Base-by-base conservation (phyloP, 2,113 vertebrate genomes). In the Eretmochelys imbricata region DNA sequence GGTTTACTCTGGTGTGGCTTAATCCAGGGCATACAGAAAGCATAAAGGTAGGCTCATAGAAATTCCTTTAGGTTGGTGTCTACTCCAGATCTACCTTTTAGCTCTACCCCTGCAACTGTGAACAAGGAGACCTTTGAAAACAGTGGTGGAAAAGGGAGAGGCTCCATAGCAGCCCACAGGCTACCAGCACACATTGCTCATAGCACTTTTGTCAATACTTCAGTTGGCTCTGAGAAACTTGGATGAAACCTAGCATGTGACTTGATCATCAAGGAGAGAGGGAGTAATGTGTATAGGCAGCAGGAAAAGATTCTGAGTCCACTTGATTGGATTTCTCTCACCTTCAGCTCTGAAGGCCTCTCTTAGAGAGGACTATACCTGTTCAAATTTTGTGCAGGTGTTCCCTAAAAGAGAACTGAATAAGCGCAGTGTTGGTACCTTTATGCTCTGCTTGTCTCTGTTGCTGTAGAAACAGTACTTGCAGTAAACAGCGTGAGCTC, bases 381-480 rank as follows among this genome's bases (percentile, higher is more conserved):
- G 76, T 94, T 89, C 62, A 12, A 27, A 46, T 76, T 46, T 11
- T 25, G 11, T 78, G 75, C 75, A 16, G 38, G 42, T 78, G 75
- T 78, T 27, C 75, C 46, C 27, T 78, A 27, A 27, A 48, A 13
- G n/a, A 46, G 42, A 76, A 46, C 10, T 11, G 4, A 75, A 27
- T 25, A 78, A 27, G 46, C 22, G 25, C 42, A 78, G 11, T 48
- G 42, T 48, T 78, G 48, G 75, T 78, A 22, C 42, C 22, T 78
- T 25, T 46, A 14, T 78, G 75, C 42, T 85, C 59, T 82, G 25
- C 65, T 72, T 31, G 54, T 82, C 17, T 42, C 38, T 82, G 84
- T 96, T 93, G 51, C 95, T 96, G 89, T 96, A 90, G 94, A 85
- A 96, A 94, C 94, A 82, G 29, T 59, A 22, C 48, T 4, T 5